phyloP scores from a whole-genome alignment of 2,113 vertebrate species.

The Laterallus jamaicensis region DNA sequence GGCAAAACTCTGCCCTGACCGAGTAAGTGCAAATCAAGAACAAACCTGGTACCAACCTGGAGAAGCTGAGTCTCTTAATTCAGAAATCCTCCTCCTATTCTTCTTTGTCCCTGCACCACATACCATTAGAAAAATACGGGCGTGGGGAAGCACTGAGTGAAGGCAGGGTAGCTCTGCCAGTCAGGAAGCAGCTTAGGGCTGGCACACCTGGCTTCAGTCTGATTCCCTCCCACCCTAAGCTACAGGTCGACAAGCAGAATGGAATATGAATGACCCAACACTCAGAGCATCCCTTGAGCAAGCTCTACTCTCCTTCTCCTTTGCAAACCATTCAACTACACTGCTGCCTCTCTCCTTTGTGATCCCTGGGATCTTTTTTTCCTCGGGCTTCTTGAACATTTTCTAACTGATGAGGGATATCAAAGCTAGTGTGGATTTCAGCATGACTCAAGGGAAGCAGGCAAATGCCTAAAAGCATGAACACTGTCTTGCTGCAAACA shows the following conservation, averaged over 20 bases:
- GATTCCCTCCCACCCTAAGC: not conserved
- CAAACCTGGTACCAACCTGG: not conserved
- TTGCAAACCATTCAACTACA: not conserved
- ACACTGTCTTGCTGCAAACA: not conserved
- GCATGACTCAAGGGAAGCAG: not conserved
- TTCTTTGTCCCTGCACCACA: accelerated
- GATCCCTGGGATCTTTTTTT: not conserved
- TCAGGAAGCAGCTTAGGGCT: not conserved
- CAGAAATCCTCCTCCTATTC: not conserved
- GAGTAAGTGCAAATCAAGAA: not conserved
- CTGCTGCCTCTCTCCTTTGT: not conserved
- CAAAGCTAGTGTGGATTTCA: not conserved
- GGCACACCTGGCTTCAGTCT: not conserved
- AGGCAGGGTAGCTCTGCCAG: not conserved
- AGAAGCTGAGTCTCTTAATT: not conserved
- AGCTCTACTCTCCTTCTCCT: not conserved
- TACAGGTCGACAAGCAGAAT: not conserved
- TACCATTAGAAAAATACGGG: too few species aligned
- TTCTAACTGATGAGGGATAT: not conserved
- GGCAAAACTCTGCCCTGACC: not conserved
- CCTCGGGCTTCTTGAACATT: not conserved
- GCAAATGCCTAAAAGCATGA: not conserved
- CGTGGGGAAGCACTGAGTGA: not conserved
- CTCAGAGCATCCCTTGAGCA: not conserved
- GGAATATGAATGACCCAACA: accelerated